Base-by-base conservation (phyloP, 2,797 vertebrate species). In the Odontamblyopus rebecca region DNA sequence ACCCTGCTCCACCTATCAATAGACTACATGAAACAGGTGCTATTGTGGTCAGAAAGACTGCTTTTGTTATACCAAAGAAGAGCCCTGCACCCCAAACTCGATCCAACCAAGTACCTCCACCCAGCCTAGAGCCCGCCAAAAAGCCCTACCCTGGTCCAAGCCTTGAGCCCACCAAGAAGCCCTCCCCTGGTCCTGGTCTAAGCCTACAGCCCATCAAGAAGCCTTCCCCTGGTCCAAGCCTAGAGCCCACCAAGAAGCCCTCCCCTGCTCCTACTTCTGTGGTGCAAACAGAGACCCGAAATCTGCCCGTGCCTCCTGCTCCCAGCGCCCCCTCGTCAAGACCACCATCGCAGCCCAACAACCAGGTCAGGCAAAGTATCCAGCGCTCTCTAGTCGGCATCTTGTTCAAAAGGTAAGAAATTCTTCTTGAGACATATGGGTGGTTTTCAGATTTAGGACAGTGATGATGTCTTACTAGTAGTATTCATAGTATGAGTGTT, bases 281-380 rank as follows among this genome's bases (percentile, higher is more conserved):
- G 0, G 57, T 89, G 69, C 0, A 91, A 13, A 90, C 70, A 4
- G 92, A 93, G 76, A 76, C 89, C 32, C 77, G 87, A 35, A 91
- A 91, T 68, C 82, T 92, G 27, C 86, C 74, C 0, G 85, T 94
- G 30, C 90, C 94, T 23, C 90, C 92, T 0, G 84, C 91, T 1
- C 93, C 93, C 23, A 94, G 88, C 23, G 95, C 94, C 74, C 84
- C 91, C 0, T 88, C 91, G 0, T 89, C 92, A 18, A 86, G 74
- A 70, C 84, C 94, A 68, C 84, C 94, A 3, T 73, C 95, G 16
- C 95, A 96, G 62, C 95, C 97, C 71, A 97, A 97, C 81, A 95
- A 92, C 50, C 96, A 97, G 86, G 95, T 99, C 76, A 95, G 98
- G 44, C 97, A 99, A 80, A 97, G 97, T 78, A 97, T 99, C 83